Evolutionary conservation across 2,888 invertebrate genomes (phyloP).

Genomic region (Panorpa germanica): DNA sequence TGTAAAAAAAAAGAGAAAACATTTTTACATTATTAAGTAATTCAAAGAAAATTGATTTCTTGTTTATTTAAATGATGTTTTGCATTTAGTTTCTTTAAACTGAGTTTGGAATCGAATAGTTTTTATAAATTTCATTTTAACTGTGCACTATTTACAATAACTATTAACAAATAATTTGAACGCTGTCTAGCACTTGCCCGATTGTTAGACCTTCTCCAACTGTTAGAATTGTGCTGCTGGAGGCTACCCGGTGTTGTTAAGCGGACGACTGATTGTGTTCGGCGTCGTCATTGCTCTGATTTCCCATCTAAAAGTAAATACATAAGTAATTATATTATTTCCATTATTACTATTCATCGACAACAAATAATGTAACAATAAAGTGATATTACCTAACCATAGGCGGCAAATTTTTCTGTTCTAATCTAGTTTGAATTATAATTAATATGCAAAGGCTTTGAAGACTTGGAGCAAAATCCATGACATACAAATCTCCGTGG

Average conservation of each 20-base stretch:
- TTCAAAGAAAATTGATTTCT: background rate
- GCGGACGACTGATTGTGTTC: conserved; percentile 40
- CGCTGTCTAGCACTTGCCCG: background rate
- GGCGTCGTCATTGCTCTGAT: conserved; percentile 49
- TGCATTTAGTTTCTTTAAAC: too few relatives aligned
- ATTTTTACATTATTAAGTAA: background rate
- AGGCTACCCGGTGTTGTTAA: conserved; percentile 22
- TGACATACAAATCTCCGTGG: conserved; percentile 63
- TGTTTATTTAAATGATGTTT: background rate
- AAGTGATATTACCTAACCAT: conserved; percentile 5
- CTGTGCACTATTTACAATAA: background rate
- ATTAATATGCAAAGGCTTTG: conserved; percentile 50
- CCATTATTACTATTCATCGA: conserved; percentile 1
- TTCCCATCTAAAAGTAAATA: conserved; percentile 34
- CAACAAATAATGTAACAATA: conserved; percentile 3
- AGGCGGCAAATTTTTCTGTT: conserved; percentile 41
- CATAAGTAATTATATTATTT: too few relatives aligned
- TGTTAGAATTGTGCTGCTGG: conserved; percentile 24
- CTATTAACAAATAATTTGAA: background rate
- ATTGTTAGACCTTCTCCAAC: background rate
- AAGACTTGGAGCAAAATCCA: conserved; percentile 60
- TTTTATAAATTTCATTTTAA: too few relatives aligned
- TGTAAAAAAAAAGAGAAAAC: too few relatives aligned
- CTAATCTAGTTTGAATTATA: conserved; percentile 43
- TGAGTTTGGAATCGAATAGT: too few relatives aligned